These are phyloP conservation scores for Hydrochoerus hydrochaeris DNA, from an alignment of 2,113 vertebrate species.

Conservation along the genomic window DNA sequence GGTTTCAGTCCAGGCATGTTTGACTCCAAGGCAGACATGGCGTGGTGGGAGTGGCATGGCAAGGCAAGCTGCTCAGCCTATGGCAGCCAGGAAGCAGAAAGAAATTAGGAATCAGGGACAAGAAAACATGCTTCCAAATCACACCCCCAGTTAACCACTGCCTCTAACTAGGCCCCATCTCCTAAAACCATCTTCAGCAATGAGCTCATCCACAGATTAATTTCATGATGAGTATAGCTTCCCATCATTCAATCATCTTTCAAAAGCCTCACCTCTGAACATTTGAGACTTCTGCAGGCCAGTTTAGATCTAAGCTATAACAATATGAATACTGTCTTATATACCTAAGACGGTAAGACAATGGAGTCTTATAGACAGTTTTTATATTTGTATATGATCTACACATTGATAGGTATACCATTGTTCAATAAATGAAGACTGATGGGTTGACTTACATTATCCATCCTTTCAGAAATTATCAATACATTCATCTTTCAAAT, in stretches of 20 bases:
- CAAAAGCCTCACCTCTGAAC: not conserved
- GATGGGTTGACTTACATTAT: not conserved
- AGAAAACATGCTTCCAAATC: not conserved
- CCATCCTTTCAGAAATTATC: constrained; percentile 23
- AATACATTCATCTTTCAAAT: constrained; percentile 42
- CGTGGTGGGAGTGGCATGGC: not conserved
- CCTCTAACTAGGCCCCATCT: not conserved
- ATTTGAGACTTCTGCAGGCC: not conserved
- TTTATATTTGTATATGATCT: constrained; percentile 43
- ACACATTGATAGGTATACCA: not conserved
- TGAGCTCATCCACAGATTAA: not conserved
- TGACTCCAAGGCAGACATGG: not conserved
- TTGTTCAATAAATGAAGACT: not conserved
- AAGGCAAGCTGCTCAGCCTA: not conserved
- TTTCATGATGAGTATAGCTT: not conserved
- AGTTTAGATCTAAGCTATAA: not conserved
- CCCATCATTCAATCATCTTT: not conserved
- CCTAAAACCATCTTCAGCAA: not conserved
- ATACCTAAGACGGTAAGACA: constrained; percentile 27
- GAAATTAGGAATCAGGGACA: not conserved
- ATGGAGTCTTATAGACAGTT: not conserved
- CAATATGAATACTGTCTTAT: not conserved
- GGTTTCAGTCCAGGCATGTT: not conserved
- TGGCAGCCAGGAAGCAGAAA: not conserved
- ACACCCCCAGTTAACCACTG: not conserved